Base-by-base conservation (phyloP, 2,888 invertebrate genomes). In the Trilocha varians region DNA sequence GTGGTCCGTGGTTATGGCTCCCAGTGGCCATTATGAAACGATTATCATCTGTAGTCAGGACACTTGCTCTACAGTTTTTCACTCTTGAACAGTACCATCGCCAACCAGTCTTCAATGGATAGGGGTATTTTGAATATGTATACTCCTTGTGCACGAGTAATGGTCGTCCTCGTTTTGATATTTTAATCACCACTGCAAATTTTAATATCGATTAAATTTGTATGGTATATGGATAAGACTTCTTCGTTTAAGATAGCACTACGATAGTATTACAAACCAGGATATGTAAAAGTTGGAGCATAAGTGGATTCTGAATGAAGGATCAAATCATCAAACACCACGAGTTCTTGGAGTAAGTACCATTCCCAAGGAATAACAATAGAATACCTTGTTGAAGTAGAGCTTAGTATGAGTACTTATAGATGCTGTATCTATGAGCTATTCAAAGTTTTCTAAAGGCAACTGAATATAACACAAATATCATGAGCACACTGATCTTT, bases 51-150 rank as follows among this genome's bases (percentile, higher is more conserved):
- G 61, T 59, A 1, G 77, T 73, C 32, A 73, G 40, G n/a, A 79
- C 62, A 44, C 64, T 57, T 1, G 76, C 79, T 16, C 69, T 64
- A 54, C 78, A 79, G 38, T 62, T 69, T 50, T 65, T 77, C 32
- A 73, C 70, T 34, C 62, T 70, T 3, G 78, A 78, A 43, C 79
- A 79, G 47, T 78, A 77, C 79, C 79, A 79, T 2, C 78, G 57
- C 70, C 74, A 70, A 5, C 78, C 78, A 40, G 58, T 56, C 43
- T 62, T 71, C 25, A 68, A 36, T 0, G 70, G 75, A 38, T 70
- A 58, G 3, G 78, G 74, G 40, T 61, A 71, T 47, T 63, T 69
- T 0, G 76, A 67, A 46, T 78, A 78, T 1, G 78, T 76, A 43
- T 77, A 70, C 38, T 69, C 62, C 37, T 61, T 62, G 53, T 69